These are phyloP conservation scores for Siderastrea radians DNA, from an alignment of 92 coral and sea anemone species.

Conservation along the genomic window DNA sequence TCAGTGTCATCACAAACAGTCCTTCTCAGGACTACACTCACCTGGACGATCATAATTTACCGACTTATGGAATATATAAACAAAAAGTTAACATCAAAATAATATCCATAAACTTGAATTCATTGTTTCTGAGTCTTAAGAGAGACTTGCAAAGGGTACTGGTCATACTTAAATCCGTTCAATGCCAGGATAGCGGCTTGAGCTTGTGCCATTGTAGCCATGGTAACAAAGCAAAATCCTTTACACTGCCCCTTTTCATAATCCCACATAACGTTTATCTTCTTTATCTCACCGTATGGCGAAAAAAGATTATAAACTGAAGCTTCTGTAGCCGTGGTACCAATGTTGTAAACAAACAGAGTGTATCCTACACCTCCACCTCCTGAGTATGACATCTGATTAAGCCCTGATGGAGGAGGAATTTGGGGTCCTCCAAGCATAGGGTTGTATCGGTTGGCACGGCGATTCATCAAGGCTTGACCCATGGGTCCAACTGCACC, in stretches of 20 bases:
- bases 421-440: constrained; percentile 54
- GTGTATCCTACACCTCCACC: constrained; percentile 55
- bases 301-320: constrained; percentile 77
- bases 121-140: constrained; percentile 64
- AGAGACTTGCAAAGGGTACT: constrained; percentile 81
- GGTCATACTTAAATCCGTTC: constrained; percentile 71
- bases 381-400: constrained; percentile 24
- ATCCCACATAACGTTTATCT: constrained; percentile 91
- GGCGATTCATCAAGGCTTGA: constrained; percentile 75
- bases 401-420: constrained; percentile 57
- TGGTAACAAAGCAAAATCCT: constrained; percentile 90
- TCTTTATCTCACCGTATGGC: constrained; percentile 72
- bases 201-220: constrained; percentile 78
- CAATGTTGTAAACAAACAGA: constrained; percentile 84
- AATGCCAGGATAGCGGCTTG: constrained; percentile 77
- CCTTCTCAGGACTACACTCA: no score
- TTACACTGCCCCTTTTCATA: constrained; percentile 78
- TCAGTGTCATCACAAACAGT: no score
- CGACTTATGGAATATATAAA: no score
- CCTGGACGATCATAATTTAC: no score
- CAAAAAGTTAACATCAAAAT: no score
- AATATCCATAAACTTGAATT: background rate
- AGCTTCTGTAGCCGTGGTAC: constrained; percentile 72
- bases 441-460: constrained; percentile 83
- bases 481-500: constrained; percentile 81